Evolutionary conservation across 2,113 vertebrate genomes (phyloP), one percentile per base, ranked within the genome.

Genomic region (Lasiurus cinereus): DNA sequence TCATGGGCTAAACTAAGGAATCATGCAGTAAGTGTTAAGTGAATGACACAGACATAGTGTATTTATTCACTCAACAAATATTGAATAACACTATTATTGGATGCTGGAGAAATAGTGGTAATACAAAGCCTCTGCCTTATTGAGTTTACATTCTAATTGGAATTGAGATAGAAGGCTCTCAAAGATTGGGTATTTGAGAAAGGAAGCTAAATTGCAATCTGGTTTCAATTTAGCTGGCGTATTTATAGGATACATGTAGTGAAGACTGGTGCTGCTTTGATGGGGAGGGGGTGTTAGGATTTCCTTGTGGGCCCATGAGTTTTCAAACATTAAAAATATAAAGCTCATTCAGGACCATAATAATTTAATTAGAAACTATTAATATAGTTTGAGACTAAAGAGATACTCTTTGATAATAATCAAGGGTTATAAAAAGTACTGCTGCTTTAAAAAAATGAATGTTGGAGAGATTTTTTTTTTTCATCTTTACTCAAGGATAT

Each of bases 291-390:
- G 33, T 70, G 27, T 94, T 94, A 36, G 15, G 15, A 31, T 95
- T 96, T 93, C n/a, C 19, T 56, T 86, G 18, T 78, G 80, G 27
- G 29, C 79, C 22, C 9, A 19, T 74, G 87, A 91, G 10, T 89
- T 92, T 97, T 94, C 59, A 83, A 31, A 73, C 14, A 82, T 95
- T 62, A 90, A 82, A 86, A 83, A 70, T 39, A 90, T 19, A 90
- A 90, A 82, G 36, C 19, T 5, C 14, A 22, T 59, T 94, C 33
- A 77, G 16, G 31, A 70, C 9, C 73, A 50, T 36, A 64, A 4
- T 62, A 43, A 64, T 92, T 83, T 72, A 86, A 89, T 78, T 54
- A 74, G 24, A 91, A 93, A 43, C 31, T 50, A 33, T 80, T 66
- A 74, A 80, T 19, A 88, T 73, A 64, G 50, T 88, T 80, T 85